Base-by-base conservation (phyloP, 1,140 invertebrate species). In the Teleogryllus occipitalis region DNA sequence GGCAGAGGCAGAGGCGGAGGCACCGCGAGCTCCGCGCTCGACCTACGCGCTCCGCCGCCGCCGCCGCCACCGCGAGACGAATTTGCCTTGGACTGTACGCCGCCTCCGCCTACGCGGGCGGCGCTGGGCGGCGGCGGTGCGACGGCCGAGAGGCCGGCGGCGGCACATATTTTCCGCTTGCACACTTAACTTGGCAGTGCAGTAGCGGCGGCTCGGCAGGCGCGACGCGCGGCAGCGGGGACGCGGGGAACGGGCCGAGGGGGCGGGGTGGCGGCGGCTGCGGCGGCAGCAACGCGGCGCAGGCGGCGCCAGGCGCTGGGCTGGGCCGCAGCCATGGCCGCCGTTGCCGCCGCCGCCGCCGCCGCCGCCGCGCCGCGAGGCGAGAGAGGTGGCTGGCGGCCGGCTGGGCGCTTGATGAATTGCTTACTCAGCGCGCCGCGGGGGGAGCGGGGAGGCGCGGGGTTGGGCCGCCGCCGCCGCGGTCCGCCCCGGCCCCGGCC, bases 221-320 rank as follows among this genome's bases (percentile, higher is more conserved):
- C 75, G 74, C 74, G 47, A 80, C 74, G 80, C 82, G 81, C 79
- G 81, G 75, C 72, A 80, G 81, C 82, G 82, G 81, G 82, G 79
- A 82, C 81, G 81, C 80, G 80, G 81, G 81, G 81, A 78, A 79
- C 21, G 80, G 83, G 81, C 77, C 65, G 73, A 46, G 77, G 49
- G 82, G 78, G 81, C 74, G 78, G 81, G 27, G 76, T 75, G 39
- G 74, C 75, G 79, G 65, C 65, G 79, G 74, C 54, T 10, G 10
- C 54, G 54, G 54, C 54, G 54, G 10, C 54, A 65, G 54, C 10
- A 14, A 65, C 18, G 54, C 54, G 18, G 75, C 46, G 21, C 78
- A 49, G 77, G 74, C 74, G 72, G 74, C 74, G 21, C 46, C 21
- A 21, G 21, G 12, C 10, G 74, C 46, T 12, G 21, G 8, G 21